Evolutionary conservation across 2,797 vertebrate genomes (phyloP), one percentile per base, ranked within the genome.

Genomic region (Sebastolobus alascanus): DNA sequence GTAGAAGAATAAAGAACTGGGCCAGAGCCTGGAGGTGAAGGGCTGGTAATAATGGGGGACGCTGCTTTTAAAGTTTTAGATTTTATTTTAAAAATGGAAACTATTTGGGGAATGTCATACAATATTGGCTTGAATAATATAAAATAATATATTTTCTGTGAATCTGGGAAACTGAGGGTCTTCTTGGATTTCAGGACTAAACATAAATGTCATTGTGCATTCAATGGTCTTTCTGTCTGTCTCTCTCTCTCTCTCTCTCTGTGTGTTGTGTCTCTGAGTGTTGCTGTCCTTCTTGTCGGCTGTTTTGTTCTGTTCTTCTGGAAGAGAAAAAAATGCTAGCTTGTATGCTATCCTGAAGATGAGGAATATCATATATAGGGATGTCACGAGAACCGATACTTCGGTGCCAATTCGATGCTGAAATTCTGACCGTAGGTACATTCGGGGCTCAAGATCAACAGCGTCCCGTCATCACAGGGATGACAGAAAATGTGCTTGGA

Each of bases 271-370:
- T 50, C 18, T 9, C 40, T 59, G 29, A 22, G 13, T n/a, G 54
- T 55, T 37, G 20, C 25, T 60, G 6, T 54, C 54, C 40, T 29
- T 64, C 12, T 40, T 64, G 18, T 14, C 6, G 0, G 37, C 11
- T 68, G 8, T 52, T 80, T 58, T 59, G 5, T 56, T 67, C 13
- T 75, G 25, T 20, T 60, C 4, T 67, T 38, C 12, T 64, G 9
- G 1, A 50, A 73, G 18, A 46, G 4, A 46, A 40, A 25, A 25
- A 59, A 18, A 10, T 38, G 25, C 27, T 1, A 4, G 33, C 3
- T 68, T 18, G 20, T 43, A 27, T 68, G 50, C 7, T 52, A 59
- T 22, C 20, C n/a, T 22, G 11, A 33, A 52, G 56, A 46, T 60
- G 7, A 29, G 29, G 14, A 56, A 64, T 65, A 56, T 74, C 12